A percentile compares a stretch with the other conserved stretches of the same genome.
Conservation (phyloP, 2,888 invertebrate species). For the Diaperis boleti region DNA sequence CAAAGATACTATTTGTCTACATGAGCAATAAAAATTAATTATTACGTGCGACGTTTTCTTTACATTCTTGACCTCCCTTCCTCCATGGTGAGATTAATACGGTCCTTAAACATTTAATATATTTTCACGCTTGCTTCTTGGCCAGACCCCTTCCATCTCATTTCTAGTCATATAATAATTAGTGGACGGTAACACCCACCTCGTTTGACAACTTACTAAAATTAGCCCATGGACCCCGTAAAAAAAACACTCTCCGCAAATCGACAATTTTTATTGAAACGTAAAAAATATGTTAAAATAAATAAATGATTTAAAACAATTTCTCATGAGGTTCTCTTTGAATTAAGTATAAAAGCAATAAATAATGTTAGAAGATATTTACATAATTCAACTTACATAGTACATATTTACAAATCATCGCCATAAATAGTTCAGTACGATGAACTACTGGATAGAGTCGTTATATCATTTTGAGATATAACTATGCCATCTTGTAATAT, state of each 20-base stretch:
- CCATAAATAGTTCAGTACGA: slow-evolving; percentile 48
- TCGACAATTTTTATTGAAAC: slow-evolving; percentile 41
- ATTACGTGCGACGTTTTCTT: no score
- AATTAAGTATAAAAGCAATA: slow-evolving; percentile 27
- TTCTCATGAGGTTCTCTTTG: slow-evolving; percentile 17
- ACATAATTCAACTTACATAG: slow-evolving; percentile 7
- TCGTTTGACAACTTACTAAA: no score
- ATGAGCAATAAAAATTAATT: no score
- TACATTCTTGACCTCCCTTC: no score
- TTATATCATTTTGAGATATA: not conserved
- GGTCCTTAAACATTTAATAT: no score
- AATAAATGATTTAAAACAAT: slow-evolving; percentile 32
- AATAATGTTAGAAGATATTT: slow-evolving; percentile 33
- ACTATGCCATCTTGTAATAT: not conserved
- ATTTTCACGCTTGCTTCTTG: no score
- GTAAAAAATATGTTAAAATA: slow-evolving; percentile 37
- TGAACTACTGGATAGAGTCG: slow-evolving; percentile 31
- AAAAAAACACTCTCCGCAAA: not conserved
- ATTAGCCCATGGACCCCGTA: no score
- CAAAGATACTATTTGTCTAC: no score
- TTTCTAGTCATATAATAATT: no score
- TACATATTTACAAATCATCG: not conserved
- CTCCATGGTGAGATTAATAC: no score
- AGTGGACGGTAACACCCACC: no score
- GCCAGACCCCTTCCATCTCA: no score